Percentiles rank a stretch among this genome's conserved stretches.
Conservation (phyloP, 2,113 vertebrate genomes). For the Solea solea region DNA sequence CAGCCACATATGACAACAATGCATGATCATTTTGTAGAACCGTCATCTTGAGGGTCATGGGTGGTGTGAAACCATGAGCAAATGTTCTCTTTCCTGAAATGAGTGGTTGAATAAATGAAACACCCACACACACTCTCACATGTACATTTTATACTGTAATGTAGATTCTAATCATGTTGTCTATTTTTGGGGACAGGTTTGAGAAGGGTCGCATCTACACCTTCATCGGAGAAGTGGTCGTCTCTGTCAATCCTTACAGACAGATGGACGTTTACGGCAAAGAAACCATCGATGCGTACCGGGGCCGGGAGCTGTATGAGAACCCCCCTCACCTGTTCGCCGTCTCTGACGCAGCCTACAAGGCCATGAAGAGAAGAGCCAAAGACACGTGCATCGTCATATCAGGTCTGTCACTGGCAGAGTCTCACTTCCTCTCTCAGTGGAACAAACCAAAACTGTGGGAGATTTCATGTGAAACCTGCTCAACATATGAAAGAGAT, state of each 20-base stretch:
- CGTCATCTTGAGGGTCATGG: background rate
- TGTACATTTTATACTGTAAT: no score
- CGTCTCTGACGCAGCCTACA: constrained; percentile 90
- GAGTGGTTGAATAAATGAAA: background rate
- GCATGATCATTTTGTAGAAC: background rate
- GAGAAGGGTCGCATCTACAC: constrained; percentile 90
- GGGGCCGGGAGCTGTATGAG: constrained; percentile 91
- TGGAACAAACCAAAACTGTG: no score
- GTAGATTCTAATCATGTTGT: background rate
- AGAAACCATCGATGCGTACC: constrained; percentile 83
- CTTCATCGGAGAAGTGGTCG: constrained; percentile 94
- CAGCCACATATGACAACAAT: constrained; percentile 26
- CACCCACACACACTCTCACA: background rate
- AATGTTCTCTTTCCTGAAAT: background rate
- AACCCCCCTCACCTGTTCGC: constrained; percentile 92
- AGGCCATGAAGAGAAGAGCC: constrained; percentile 92
- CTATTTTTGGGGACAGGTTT: constrained; percentile 80
- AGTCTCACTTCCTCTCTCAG: background rate
- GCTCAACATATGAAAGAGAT: no score
- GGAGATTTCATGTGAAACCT: no score
- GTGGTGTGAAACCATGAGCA: background rate
- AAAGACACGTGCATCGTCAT: constrained; percentile 97
- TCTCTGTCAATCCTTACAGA: constrained; percentile 91
- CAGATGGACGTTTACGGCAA: constrained; percentile 86
- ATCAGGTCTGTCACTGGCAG: constrained; percentile 80